Conservation (phyloP, 1,140 invertebrate species). For the Drosophila tani region DNA sequence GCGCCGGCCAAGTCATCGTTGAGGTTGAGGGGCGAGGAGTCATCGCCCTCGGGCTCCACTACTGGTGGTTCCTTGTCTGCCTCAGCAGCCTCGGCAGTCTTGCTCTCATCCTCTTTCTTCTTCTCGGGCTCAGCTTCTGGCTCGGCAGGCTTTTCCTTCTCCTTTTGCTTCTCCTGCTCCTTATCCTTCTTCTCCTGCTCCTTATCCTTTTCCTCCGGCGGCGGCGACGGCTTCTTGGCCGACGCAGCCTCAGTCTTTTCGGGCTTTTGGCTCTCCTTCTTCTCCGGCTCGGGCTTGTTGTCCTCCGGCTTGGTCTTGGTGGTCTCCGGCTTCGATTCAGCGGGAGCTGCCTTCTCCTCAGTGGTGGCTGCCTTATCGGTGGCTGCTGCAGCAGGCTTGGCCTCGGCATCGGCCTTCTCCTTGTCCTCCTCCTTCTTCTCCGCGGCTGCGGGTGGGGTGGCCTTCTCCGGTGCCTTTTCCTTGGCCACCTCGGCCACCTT, state of each 20-base stretch:
- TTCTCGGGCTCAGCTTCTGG: conserved; percentile 16
- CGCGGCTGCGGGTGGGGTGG: not conserved
- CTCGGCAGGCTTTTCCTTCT: conserved; percentile 9
- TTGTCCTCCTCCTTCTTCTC: conserved; percentile 13
- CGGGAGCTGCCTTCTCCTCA: conserved; percentile 20
- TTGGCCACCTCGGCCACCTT: conserved; percentile 32
- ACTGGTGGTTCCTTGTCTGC: conserved; percentile 8
- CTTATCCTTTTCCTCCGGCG: conserved; percentile 1
- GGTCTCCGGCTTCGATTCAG: conserved; percentile 26
- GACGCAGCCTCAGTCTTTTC: conserved; percentile 65
- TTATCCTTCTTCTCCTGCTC: conserved; percentile 9
- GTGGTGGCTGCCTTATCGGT: conserved; percentile 27
- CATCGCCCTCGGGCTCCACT: not conserved
- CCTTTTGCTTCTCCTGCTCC: not conserved
- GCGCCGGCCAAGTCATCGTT: conserved; percentile 38
- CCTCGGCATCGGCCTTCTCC: conserved; percentile 19
- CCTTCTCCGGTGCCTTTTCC: conserved; percentile 6
- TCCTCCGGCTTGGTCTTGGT: conserved; percentile 22
- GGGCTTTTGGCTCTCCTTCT: conserved; percentile 33
- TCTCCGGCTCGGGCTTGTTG: conserved; percentile 36
- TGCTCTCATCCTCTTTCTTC: conserved; percentile 18
- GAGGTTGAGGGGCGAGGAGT: conserved; percentile 27
- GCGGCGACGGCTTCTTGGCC: conserved; percentile 10
- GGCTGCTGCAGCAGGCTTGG: conserved; percentile 16
- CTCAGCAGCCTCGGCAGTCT: conserved; percentile 30